A percentile compares a stretch with the other conserved stretches of the same genome.
Evolutionary conservation across 2,113 vertebrate genomes (phyloP).

Genomic region (Clarias magur): DNA sequence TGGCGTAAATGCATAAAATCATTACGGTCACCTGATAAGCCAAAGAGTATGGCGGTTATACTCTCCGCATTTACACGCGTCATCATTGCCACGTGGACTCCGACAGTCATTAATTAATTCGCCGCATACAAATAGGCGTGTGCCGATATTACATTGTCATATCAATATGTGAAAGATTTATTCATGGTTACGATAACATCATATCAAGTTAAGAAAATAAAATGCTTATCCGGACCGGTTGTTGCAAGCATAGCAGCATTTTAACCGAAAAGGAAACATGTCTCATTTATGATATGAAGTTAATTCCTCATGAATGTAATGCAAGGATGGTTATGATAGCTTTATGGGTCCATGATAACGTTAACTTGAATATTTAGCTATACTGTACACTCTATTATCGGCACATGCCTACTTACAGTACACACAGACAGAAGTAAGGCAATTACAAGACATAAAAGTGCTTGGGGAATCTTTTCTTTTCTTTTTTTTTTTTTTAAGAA

Average conservation of each 20-base stretch:
- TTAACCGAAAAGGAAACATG: background rate
- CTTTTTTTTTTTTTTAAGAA: background rate
- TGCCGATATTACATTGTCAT: constrained; percentile 11
- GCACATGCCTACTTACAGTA: constrained; percentile 22
- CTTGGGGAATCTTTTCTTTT: constrained; percentile 11
- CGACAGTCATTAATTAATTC: constrained; percentile 25
- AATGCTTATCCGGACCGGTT: constrained; percentile 6
- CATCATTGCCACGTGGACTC: constrained; percentile 22
- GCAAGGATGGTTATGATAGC: background rate
- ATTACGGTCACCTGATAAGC: constrained; percentile 43
- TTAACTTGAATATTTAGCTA: constrained; percentile 5
- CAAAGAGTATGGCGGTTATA: constrained; percentile 17
- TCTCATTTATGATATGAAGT: background rate
- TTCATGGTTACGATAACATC: background rate
- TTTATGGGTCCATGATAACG: background rate
- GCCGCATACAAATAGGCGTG: constrained; percentile 33
- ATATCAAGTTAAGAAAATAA: constrained; percentile 18
- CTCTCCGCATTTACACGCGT: constrained; percentile 39
- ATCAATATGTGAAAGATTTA: background rate
- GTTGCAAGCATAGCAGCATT: constrained; percentile 15
- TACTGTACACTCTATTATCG: constrained; percentile 13
- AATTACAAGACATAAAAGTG: constrained; percentile 47
- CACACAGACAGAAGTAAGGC: constrained; percentile 45
- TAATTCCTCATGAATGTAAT: constrained; percentile 6
- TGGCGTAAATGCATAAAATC: constrained; percentile 41